Base-by-base conservation (phyloP, 2,113 vertebrate genomes). In the Thalassarche chlororhynchos region DNA sequence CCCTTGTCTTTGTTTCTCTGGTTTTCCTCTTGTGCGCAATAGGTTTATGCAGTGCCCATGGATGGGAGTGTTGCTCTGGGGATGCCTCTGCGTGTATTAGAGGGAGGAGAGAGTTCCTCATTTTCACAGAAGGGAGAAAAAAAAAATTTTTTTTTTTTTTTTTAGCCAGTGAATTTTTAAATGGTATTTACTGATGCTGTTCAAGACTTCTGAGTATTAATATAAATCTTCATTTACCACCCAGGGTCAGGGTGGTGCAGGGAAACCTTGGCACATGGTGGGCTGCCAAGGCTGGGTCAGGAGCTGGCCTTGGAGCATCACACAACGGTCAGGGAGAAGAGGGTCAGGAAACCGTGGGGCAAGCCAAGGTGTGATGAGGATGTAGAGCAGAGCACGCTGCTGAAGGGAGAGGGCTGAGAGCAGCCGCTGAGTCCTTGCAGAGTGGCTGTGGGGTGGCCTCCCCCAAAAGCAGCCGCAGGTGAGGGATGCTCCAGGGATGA, bases 251-350 rank as follows among this genome's bases (percentile, higher is more conserved):
- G 25, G 31, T 17, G n/a, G 17, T 17, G 51, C 28, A 60, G 34
- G 46, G 31, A 66, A 72, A 19, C 5, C 36, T 36, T 7, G 51
- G 75, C 8, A 17, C 1, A 17, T 8, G 20, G 29, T 46, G 57
- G 34, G 26, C 14, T 70, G 6, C 57, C 17, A 2, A 38, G 72
- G 26, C 26, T 57, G 57, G 66, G 20, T 47, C 24, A 18, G 62
- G 44, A 84, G 36, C 19, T 44, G 49, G 5, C 23, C n/a, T 36
- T 24, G 31, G 15, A 86, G 29, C 32, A 9, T 11, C 36, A 3
- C 6, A 1, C 2, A 3, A 5, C 2, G 0, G 28, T 23, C 5
- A 8, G 38, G 44, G 65, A 19, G 18, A 10, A 4, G 8, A 79
- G 17, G n/a, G 19, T 47, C 34, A 34, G 61, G 68, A 74, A 26